Evolutionary conservation across 1,140 invertebrate species (phyloP).

Genomic region (Cylas formicarius): DNA sequence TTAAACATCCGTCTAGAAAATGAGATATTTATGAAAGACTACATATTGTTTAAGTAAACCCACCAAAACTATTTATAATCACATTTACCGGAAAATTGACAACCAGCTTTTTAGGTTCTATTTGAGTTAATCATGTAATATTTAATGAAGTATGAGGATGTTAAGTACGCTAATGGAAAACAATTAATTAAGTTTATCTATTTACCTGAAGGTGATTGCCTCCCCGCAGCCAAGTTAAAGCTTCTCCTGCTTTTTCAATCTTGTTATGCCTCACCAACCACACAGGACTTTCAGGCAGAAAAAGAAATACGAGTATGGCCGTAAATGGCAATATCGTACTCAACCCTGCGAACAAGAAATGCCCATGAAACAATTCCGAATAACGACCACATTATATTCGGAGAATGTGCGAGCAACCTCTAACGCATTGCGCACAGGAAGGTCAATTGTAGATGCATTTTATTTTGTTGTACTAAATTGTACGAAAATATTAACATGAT

Average conservation of each 20-base stretch:
- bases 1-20: too few species aligned
- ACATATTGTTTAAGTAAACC: too few species aligned
- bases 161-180: too few species aligned
- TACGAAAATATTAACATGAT: too few species aligned
- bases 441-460: background rate
- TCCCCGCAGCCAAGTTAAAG: conserved; percentile 60
- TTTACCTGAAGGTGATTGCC: conserved; percentile 44
- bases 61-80: too few species aligned
- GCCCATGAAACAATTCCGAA: too few species aligned
- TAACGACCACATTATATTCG: background rate
- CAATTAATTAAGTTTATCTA: too few species aligned
- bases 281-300: conserved; percentile 64
- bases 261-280: conserved; percentile 59
- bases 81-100: too few species aligned
- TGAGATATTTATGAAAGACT: too few species aligned
- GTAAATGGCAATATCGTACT: conserved; percentile 53
- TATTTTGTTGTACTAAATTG: conserved; percentile 4
- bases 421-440: background rate
- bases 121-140: too few species aligned
- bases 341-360: conserved; percentile 36
- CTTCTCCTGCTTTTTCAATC: conserved; percentile 54
- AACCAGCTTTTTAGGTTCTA: too few species aligned
- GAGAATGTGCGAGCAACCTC: background rate
- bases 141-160: too few species aligned
- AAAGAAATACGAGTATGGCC: conserved; percentile 50